Evolutionary conservation across 2,888 invertebrate species (phyloP), one percentile per base, ranked within the genome.

Genomic region (Drosophila mimica): DNA sequence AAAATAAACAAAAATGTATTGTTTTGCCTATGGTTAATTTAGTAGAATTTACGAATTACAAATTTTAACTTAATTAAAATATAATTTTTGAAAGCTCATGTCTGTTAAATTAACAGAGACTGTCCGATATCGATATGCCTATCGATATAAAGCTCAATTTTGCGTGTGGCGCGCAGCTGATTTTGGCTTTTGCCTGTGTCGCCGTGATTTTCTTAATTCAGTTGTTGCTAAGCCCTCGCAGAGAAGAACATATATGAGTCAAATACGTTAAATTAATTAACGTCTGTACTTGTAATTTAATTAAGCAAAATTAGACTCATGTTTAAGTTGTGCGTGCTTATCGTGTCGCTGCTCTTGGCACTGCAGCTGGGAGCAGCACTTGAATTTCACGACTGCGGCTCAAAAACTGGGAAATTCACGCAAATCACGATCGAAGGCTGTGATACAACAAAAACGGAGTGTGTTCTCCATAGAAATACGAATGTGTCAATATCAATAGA

Each of bases 401-500:
- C 96, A 3, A 94, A 94, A 82, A 92, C 94, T 61, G 95, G 95
- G 0, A 94, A 94, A 17, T 94, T 95, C 54, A 93, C 94, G n/a
- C 93, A 92, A 65, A 94, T 96, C 2, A 93, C 91, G 0, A 94
- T 96, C 38, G 94, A 94, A 65, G 94, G 94, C 28, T 96, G 96
- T 89, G 93, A 94, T 7, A 94, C 94, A 3, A 93, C 93, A 31
- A 94, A 94, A 52, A 92, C 92, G 70, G 94, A 94, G 79, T 96
- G 96, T 88, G 91, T 95, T 58, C 94, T 96, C 33, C 94, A 94
- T 83, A 94, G 95, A 57, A 95, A 95, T 83, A 94, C 94, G 20
- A 96, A 96, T 78, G 95, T 94, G 6, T 94, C 96, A 17, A 95
- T 96, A 81, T 93, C 93, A 57, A 94, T 96, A 65, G 94, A 94